Conservation (phyloP, 2,888 invertebrate genomes). For the Pammene aurita region DNA sequence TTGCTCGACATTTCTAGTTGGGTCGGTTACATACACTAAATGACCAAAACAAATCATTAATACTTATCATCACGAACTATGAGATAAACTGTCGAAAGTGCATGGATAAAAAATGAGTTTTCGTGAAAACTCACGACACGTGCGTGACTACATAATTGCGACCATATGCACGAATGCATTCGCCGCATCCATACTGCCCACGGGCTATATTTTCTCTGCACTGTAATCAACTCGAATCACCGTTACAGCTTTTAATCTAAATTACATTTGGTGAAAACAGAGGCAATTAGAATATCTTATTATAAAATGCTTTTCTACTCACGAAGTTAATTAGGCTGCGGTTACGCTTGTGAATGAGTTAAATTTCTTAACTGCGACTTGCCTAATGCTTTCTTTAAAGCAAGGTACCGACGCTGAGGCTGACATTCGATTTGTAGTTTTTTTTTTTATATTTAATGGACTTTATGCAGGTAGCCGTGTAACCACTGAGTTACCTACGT, state of each 20-base stretch:
- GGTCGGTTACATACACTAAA: neutral
- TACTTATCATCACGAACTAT: slow-evolving; percentile 30
- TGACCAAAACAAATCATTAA: slow-evolving; percentile 1
- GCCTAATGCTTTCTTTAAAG: neutral
- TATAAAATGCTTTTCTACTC: slow-evolving; percentile 31
- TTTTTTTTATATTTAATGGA: too few relatives aligned
- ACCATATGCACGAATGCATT: slow-evolving; percentile 41
- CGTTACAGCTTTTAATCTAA: slow-evolving; percentile 26
- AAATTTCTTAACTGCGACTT: slow-evolving; percentile 4
- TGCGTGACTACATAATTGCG: slow-evolving; percentile 53
- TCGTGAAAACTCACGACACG: slow-evolving; percentile 41
- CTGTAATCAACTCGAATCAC: slow-evolving; percentile 34
- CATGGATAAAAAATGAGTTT: slow-evolving; percentile 38
- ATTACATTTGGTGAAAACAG: slow-evolving; percentile 38
- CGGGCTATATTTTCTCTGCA: slow-evolving; percentile 38
- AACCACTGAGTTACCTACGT: too few relatives aligned
- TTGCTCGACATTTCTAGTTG: too few relatives aligned
- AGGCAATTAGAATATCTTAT: slow-evolving; percentile 35
- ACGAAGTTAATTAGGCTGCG: slow-evolving; percentile 26
- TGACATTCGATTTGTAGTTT: too few relatives aligned
- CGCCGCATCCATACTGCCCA: slow-evolving; percentile 21
- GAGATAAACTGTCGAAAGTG: slow-evolving; percentile 44
- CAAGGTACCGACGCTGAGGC: too few relatives aligned
- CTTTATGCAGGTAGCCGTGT: too few relatives aligned
- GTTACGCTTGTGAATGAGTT: slow-evolving; percentile 7